Base-by-base conservation (phyloP, 2,797 vertebrate species). In the Saxicola maurus region DNA sequence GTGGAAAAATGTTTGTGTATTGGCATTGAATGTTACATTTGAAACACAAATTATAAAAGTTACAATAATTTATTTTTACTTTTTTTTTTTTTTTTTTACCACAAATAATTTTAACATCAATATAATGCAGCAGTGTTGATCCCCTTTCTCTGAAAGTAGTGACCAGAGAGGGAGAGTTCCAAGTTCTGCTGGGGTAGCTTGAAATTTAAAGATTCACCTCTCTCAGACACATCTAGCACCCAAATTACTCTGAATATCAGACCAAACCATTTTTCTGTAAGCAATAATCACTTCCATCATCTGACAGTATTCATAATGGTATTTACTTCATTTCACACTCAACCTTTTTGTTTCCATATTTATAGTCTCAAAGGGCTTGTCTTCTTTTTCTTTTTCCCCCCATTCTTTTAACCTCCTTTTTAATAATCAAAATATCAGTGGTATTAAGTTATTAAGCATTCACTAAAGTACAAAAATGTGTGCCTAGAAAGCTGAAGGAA, bases 381-480 rank as follows among this genome's bases (percentile, higher is more conserved):
- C 17, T 46, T 57, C 30, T 45, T 81, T 38, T 27, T 49, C 6
- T 11, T 31, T 18, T 12, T 3, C 0, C 4, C 6, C 19, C 23
- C 8, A 17, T 45, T 46, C 14, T 62, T 89, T 20, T 35, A 18
- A 55, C 6, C 1, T 53, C 6, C 17, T 53, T 64, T 55, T 55
- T 13, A 62, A 51, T 42, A 86, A 55, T 33, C 24, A 30, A 35
- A 24, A 57, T 65, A 33, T 43, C 42, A 48, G 7, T n/a, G 28
- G 11, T 28, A 62, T 43, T 27, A 59, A 35, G 23, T 46, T 57
- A 57, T 30, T 49, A 82, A 78, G 8, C 12, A 57, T 40, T 46
- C 27, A 25, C 1, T 68, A 6, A 46, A 67, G 35, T 49, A 64
- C 0, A 0, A 74, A 80, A 67, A 11, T 1, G 0, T 21, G 14